Base-by-base conservation (phyloP, 37 sponge, comb jelly and placozoan species). In the Tethya wilhelma region DNA sequence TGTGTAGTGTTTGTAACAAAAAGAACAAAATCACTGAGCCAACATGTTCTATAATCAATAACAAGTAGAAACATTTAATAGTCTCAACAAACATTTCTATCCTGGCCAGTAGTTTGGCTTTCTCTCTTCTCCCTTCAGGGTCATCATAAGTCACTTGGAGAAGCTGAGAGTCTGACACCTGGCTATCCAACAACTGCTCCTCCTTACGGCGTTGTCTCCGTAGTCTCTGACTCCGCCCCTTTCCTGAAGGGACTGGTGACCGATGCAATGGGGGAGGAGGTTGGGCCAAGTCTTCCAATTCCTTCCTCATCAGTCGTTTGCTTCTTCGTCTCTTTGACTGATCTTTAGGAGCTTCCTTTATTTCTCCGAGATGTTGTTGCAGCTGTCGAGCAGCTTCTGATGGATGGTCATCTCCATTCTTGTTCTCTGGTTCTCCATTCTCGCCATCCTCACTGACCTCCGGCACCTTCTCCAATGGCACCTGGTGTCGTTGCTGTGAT, bases 121-220 rank as follows among this genome's bases (percentile, higher is more conserved):
- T 85, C 66, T 84, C 81, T 34, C 67, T 77, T 44, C 90, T 73
- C 4, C 90, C 75, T 11, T 70, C 79, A 33, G 93, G 90, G 66
- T 92, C 89, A 74, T 92, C 90, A 74, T 92, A 92, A 23, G 85
- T 85, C 40, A 92, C 88, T 19, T 76, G 73, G 60, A 88, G 46
- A 19, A 76, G 30, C 60, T 88, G 88, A 9, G 88, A 88, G 41
- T 88, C 88, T 38, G 88, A 69, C 0, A 76, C 34, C 37, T 70
- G 71, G 38, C 77, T 81, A 22, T 88, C 88, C 32, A 46, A 44
- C 30, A 77, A 28, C 1, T 23, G 53, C 31, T 77, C 78, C 40
- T 78, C 55, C 41, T 71, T 69, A 34, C 56, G 25, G 0, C 39
- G 33, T 32, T 20, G 11, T 1, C 69, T 37, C 55, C 63, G 69